These are phyloP conservation scores for Actinemys pallida DNA, from an alignment of 2,113 vertebrate genomes.

Conservation along the genomic window DNA sequence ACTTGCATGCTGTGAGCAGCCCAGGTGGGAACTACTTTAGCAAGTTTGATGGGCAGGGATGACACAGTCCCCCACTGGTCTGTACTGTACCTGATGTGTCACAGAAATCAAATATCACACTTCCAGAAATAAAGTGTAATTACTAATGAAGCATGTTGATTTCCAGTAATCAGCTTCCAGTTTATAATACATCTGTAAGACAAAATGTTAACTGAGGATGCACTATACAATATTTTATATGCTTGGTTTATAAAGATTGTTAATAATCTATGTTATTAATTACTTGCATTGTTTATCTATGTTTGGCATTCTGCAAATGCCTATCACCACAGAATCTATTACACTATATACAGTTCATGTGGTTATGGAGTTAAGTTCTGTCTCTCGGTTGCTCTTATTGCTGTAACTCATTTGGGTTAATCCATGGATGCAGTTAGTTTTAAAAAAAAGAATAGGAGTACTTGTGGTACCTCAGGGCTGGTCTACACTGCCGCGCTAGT, in stretches of 20 bases:
- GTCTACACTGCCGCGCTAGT: too few species aligned
- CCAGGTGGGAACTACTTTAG: too few species aligned
- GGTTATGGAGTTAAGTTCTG: background rate
- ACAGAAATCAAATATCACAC: too few species aligned
- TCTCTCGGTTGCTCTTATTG: background rate
- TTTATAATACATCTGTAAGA: background rate
- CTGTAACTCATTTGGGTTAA: background rate
- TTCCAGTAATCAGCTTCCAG: background rate
- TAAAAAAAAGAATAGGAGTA: background rate
- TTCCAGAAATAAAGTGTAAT: background rate
- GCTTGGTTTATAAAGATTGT: background rate
- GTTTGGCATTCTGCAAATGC: background rate
- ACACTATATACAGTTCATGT: background rate
- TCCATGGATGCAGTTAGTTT: background rate
- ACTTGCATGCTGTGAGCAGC: too few species aligned
- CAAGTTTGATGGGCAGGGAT: too few species aligned
- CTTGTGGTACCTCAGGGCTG: too few species aligned
- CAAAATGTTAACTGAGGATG: background rate
- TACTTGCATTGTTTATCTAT: background rate
- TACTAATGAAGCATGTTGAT: background rate
- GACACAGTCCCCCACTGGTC: too few species aligned
- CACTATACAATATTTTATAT: background rate
- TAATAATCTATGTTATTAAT: background rate
- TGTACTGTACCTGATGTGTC: too few species aligned
- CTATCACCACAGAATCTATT: background rate